Conservation (phyloP, 2,797 vertebrate genomes). For the Dipus sagitta region DNA sequence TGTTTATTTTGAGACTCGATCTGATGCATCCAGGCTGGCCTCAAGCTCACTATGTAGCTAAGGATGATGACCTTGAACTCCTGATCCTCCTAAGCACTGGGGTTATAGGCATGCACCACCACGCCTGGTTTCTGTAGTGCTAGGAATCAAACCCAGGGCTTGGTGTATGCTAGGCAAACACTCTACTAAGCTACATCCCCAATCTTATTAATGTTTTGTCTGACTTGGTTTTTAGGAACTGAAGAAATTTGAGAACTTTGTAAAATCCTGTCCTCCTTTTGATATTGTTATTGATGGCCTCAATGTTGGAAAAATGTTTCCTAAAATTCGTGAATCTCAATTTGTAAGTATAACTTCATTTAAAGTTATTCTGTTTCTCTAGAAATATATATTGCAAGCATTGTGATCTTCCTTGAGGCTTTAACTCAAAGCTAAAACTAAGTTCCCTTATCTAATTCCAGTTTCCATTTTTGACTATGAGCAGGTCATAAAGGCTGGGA, state of each 20-base stretch:
- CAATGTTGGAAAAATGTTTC: conserved; percentile 91
- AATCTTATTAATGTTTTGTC: conserved; percentile 67
- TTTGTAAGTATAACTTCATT: conserved; percentile 90
- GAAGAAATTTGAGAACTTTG: conserved; percentile 92
- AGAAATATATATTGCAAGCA: background rate
- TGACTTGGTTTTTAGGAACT: conserved; percentile 88
- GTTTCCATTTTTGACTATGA: conserved; percentile 14
- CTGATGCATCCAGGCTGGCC: too few relatives aligned
- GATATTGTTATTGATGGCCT: conserved; percentile 97
- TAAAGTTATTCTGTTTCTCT: conserved; percentile 28
- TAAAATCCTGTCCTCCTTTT: conserved; percentile 91
- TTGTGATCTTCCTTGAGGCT: conserved; percentile 47
- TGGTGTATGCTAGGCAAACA: background rate
- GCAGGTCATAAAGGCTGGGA: background rate
- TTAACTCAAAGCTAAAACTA: conserved; percentile 54
- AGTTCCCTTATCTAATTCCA: conserved; percentile 9
- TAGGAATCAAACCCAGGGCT: too few relatives aligned
- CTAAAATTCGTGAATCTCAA: conserved; percentile 87
- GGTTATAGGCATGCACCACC: too few relatives aligned
- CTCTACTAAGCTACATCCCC: background rate
- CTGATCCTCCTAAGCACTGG: too few relatives aligned
- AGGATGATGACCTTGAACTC: too few relatives aligned
- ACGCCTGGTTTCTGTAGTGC: too few relatives aligned
- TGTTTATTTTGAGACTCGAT: too few relatives aligned
- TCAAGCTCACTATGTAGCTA: too few relatives aligned